Percentiles rank a stretch among this genome's conserved stretches.
These are phyloP conservation scores for Papilio xuthus DNA, from an alignment of 1,140 invertebrate species.

Conservation along the genomic window DNA sequence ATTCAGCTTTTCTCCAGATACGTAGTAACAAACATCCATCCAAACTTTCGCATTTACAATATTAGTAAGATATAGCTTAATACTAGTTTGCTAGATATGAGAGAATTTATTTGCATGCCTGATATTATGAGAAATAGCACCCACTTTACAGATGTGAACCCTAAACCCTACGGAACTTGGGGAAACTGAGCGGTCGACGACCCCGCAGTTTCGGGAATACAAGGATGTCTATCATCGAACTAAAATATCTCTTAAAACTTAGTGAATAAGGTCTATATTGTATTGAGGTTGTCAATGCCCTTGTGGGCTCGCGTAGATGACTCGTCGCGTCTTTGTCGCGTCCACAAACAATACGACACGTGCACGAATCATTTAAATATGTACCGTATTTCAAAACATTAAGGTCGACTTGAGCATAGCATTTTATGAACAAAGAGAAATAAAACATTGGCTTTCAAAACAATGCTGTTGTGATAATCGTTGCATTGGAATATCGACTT, in stretches of 20 bases:
- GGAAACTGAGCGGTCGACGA: constrained; percentile 20
- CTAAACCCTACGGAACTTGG: constrained; percentile 12
- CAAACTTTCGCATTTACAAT: no score
- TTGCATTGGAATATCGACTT: constrained; percentile 2
- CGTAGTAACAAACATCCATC: no score
- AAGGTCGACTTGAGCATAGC: background rate
- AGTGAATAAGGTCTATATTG: background rate
- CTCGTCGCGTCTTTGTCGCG: constrained; percentile 18
- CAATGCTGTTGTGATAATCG: background rate
- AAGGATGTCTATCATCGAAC: background rate
- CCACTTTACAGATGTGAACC: constrained; percentile 14
- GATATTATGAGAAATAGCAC: constrained; percentile 10
- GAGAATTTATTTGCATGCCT: background rate
- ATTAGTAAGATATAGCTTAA: no score
- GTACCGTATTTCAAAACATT: background rate
- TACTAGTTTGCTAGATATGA: background rate
- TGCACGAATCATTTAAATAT: background rate
- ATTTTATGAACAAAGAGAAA: constrained; percentile 10
- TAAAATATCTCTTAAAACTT: background rate
- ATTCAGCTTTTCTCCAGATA: no score
- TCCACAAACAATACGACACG: constrained; percentile 18
- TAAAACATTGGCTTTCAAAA: constrained; percentile 22
- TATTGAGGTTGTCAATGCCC: background rate
- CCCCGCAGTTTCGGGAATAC: constrained; percentile 30
- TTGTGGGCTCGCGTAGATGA: constrained; percentile 16